A percentile compares a stretch with the other conserved stretches of the same genome.
These are phyloP conservation scores for Theonella swinhoei DNA, from an alignment of 37 sponge, comb jelly and placozoan species.

Conservation along the genomic window DNA sequence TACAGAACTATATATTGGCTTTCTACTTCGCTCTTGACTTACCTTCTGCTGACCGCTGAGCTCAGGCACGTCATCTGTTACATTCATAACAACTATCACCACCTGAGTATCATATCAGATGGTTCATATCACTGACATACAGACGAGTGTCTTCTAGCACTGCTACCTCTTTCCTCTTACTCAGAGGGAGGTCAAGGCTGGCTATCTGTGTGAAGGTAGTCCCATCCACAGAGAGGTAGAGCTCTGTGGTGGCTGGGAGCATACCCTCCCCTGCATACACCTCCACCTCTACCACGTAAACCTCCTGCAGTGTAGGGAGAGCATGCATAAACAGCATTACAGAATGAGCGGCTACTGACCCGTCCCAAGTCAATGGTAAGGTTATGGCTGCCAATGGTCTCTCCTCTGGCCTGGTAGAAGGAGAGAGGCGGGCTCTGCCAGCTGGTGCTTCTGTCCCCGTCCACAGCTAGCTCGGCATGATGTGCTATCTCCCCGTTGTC, in stretches of 20 bases:
- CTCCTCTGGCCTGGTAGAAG: neutral
- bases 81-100: neutral
- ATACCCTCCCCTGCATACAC: neutral
- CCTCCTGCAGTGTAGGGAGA: neutral
- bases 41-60: neutral
- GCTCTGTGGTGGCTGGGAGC: neutral
- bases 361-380: conserved; percentile 2
- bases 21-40: no score
- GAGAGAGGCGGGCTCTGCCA: neutral
- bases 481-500: neutral
- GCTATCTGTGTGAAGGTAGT: no score
- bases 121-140: no score
- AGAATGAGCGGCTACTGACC: neutral
- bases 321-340: neutral
- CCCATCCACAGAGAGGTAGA: no score
- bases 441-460: neutral
- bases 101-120: neutral
- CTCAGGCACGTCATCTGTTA: neutral
- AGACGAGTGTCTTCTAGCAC: no score
- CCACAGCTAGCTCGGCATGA: neutral
- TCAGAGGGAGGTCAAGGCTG: no score
- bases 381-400: neutral
- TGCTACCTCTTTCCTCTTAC: no score
- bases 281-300: neutral
- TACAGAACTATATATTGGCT: no score